Base-by-base conservation (phyloP, 1,140 invertebrate species). In the Bombus soroeensis region DNA sequence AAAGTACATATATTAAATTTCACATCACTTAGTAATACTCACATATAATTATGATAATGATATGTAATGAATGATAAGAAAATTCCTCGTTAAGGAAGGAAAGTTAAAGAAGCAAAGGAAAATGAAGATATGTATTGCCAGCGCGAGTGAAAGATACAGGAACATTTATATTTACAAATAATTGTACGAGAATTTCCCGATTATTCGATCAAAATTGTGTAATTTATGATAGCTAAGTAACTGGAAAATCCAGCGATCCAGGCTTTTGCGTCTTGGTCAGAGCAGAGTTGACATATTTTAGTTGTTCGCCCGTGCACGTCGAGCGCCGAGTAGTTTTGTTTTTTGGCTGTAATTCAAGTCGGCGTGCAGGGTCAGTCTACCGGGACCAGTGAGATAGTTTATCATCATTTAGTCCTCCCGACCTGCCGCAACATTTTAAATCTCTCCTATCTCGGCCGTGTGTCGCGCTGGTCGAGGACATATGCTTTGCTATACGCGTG, bases 341-440 rank as follows among this genome's bases (percentile, higher is more conserved):
- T 91, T 92, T 88, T 85, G 88, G 89, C 89, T 91, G 93, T 94
- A 94, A 94, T 94, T 94, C 91, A 92, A 93, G 84, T 87, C 83
- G 89, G 81, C 79, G 83, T 73, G 88, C 89, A 85, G 93, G 93
- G 92, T 93, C 93, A 93, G 93, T 90, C 90, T 86, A 92, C 91
- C 89, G 93, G 90, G 90, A 87, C 92, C 92, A 89, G 85, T 89
- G 89, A 92, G 93, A 94, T 94, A 94, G 94, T 95, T 95, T 94
- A 95, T 95, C 94, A 95, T 95, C 94, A 92, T 94, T 94, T 95
- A 94, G 93, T 92, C 91, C 88, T 87, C 87, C 89, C 91, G 93
- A 94, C 94, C 94, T 95, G 91, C 93, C 92, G 92, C 91, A 95
- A 95, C 93, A 94, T 95, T 95, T 95, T 94, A 94, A 95, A 95